phyloP scores from a whole-genome alignment of 2,797 vertebrate species.

The Lophotriccus pileatus region DNA sequence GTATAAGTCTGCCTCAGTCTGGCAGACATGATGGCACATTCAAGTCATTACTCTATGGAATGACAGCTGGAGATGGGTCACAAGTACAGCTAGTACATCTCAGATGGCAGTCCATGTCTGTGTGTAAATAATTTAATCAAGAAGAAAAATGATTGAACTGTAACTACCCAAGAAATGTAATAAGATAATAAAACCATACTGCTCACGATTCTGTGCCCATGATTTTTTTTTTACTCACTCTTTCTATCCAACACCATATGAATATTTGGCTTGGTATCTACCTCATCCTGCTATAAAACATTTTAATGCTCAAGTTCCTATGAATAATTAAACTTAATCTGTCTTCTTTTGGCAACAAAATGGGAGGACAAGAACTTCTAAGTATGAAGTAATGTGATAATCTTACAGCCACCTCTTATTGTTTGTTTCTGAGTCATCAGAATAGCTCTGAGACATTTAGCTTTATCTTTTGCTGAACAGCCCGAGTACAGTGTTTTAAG shows the following conservation, averaged over 20 bases:
- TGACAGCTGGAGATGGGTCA: neutral
- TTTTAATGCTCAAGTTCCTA: neutral
- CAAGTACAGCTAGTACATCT: neutral
- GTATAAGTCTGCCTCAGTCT: neutral
- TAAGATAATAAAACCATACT: neutral
- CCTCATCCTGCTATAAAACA: neutral
- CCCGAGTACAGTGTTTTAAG: neutral
- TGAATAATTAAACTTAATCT: neutral
- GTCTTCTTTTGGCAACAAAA: neutral
- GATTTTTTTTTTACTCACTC: neutral
- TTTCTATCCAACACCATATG: neutral
- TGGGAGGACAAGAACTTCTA: neutral
- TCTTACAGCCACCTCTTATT: neutral
- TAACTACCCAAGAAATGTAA: neutral
- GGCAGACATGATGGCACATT: neutral
- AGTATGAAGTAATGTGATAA: neutral
- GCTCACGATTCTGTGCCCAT: neutral
- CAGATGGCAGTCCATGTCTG: neutral
- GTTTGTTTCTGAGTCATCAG: neutral
- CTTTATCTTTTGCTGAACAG: neutral
- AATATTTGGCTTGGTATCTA: neutral
- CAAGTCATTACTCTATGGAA: neutral
- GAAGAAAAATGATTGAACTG: neutral
- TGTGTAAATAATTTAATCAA: neutral
- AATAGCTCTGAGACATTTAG: neutral